Conservation (phyloP, 2,797 vertebrate genomes). For the Poecilia picta region DNA sequence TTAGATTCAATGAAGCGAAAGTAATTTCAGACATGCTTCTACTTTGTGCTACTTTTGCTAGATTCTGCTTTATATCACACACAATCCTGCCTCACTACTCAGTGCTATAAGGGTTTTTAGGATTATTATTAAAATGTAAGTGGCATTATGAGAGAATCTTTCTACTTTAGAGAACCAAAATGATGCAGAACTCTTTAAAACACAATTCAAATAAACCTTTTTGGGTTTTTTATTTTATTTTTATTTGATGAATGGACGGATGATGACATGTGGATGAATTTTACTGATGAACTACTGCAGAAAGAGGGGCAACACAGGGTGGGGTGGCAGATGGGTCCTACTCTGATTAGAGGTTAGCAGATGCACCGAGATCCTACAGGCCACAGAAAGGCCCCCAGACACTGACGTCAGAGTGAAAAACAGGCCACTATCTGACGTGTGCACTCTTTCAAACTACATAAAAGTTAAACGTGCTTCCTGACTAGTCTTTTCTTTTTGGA, state of each 20-base stretch:
- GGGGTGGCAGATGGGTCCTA: constrained; percentile 74
- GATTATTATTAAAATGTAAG: not conserved
- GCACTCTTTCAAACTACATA: constrained; percentile 7
- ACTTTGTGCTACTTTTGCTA: constrained; percentile 2
- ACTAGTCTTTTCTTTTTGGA: not conserved
- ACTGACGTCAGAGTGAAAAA: constrained; percentile 31
- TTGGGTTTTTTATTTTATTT: too few species aligned
- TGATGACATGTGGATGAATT: constrained; percentile 20
- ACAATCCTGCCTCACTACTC: not conserved
- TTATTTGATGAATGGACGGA: not conserved
- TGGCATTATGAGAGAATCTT: too few species aligned
- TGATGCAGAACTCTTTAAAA: not conserved
- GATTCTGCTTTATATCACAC: not conserved
- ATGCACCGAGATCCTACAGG: constrained; percentile 69
- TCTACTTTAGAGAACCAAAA: not conserved
- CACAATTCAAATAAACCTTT: not conserved
- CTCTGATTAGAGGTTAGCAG: constrained; percentile 72
- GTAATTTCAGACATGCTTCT: constrained; percentile 18
- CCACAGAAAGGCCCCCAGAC: constrained; percentile 56
- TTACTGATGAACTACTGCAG: constrained; percentile 34
- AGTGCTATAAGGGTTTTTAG: not conserved
- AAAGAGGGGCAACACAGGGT: not conserved
- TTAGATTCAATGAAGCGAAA: constrained; percentile 45
- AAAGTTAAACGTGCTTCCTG: not conserved
- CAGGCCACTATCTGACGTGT: constrained; percentile 31